These are phyloP conservation scores for Pyralis farinalis DNA, from an alignment of 2,888 invertebrate species.

Conservation along the genomic window DNA sequence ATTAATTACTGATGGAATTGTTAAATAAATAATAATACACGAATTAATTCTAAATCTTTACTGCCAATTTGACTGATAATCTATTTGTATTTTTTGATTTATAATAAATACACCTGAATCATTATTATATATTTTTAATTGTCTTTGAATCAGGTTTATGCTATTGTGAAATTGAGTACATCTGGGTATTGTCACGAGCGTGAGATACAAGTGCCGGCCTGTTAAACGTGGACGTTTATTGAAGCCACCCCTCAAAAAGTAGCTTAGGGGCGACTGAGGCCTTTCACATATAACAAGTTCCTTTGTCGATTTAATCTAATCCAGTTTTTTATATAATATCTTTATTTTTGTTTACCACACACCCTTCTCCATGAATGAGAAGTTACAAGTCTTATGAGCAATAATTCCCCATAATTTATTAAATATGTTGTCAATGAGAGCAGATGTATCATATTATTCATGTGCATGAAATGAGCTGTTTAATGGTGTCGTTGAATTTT, in stretches of 20 bases:
- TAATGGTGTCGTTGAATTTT: constrained; percentile 28
- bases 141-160: too few relatives aligned
- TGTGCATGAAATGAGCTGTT: constrained; percentile 5
- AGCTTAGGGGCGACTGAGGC: not conserved
- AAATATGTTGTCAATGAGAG: constrained; percentile 39
- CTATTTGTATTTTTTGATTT: too few relatives aligned
- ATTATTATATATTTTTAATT: too few relatives aligned
- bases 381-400: constrained; percentile 36
- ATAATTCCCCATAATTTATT: constrained; percentile 50
- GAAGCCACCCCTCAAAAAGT: constrained; percentile 1
- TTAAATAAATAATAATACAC: too few relatives aligned
- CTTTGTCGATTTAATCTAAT: constrained; percentile 54
- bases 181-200: not conserved
- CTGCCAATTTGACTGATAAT: too few relatives aligned
- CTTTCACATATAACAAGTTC: constrained; percentile 32
- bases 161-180: not conserved
- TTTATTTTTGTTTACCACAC: constrained; percentile 64
- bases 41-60: too few relatives aligned
- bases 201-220: constrained; percentile 1
- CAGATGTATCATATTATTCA: constrained; percentile 50
- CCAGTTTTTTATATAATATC: constrained; percentile 49
- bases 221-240: constrained; percentile 3
- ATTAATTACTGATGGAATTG: too few relatives aligned
- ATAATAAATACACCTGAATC: too few relatives aligned
- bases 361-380: constrained; percentile 39